Evolutionary conservation across 2,113 vertebrate species (phyloP).

Genomic region (Trochalopteron elliotii): DNA sequence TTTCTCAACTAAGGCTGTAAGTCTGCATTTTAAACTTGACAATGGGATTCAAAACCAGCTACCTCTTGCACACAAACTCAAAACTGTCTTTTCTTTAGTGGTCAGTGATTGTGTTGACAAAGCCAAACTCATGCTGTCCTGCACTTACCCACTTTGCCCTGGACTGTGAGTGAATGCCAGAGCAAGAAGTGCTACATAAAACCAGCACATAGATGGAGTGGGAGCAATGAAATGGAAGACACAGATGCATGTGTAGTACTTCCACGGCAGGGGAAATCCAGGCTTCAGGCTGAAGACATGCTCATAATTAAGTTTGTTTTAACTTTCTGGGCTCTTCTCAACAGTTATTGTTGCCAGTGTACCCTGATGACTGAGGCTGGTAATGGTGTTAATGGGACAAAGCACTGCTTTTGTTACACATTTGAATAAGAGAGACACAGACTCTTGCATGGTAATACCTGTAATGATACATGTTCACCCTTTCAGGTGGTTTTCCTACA

Average conservation of each 20-base stretch:
- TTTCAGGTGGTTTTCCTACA: neutral
- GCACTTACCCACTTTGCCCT: fast-evolving
- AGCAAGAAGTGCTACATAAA: neutral
- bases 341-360: neutral
- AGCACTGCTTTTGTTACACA: neutral
- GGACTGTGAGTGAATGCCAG: neutral
- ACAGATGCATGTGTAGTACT: fast-evolving
- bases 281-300: fast-evolving
- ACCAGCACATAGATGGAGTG: fast-evolving
- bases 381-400: neutral
- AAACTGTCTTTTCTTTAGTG: neutral
- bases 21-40: neutral
- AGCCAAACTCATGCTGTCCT: neutral
- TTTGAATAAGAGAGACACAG: neutral
- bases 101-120: neutral
- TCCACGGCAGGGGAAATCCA: neutral
- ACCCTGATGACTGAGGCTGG: neutral
- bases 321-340: neutral
- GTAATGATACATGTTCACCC: neutral
- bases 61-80: neutral
- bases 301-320: neutral
- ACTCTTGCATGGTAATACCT: neutral
- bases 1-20: neutral
- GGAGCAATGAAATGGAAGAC: neutral
- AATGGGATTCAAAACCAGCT: neutral